phyloP scores from a whole-genome alignment of 1,140 invertebrate genomes.

The Pectinophora gossypiella region DNA sequence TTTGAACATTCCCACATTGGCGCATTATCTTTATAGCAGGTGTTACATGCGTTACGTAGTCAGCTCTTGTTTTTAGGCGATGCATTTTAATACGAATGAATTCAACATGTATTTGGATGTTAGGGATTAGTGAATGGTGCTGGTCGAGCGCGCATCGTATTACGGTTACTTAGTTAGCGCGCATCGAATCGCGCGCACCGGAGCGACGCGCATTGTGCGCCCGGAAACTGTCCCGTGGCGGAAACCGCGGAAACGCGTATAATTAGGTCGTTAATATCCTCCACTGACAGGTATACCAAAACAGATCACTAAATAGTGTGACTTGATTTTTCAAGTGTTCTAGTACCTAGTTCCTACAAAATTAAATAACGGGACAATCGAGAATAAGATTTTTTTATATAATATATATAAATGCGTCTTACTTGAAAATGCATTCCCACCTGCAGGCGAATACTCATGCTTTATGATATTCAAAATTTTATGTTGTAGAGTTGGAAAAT shows the following conservation, averaged over 20 bases:
- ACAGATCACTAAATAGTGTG: too few species aligned
- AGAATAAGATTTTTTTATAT: too few species aligned
- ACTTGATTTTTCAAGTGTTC: too few species aligned
- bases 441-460: slow-evolving; percentile 10
- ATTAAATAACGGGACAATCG: too few species aligned
- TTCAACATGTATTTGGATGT: too few species aligned
- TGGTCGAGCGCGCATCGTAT: slow-evolving; percentile 26
- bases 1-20: slow-evolving; percentile 57
- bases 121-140: slow-evolving; percentile 17
- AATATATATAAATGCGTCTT: too few species aligned
- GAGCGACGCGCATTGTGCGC: slow-evolving; percentile 16
- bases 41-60: slow-evolving; percentile 1
- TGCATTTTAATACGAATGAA: too few species aligned
- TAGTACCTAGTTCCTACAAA: too few species aligned
- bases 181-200: slow-evolving; percentile 31
- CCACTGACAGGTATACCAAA: too few species aligned
- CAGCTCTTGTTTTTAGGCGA: too few species aligned
- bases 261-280: slow-evolving; percentile 39
- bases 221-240: slow-evolving; percentile 33
- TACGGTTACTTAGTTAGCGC: slow-evolving; percentile 36
- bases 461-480: slow-evolving; percentile 27
- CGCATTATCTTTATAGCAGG: slow-evolving; percentile 25
- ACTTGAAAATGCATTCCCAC: not conserved
- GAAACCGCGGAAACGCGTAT: slow-evolving; percentile 37
- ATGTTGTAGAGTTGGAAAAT: slow-evolving; percentile 35